Evolutionary conservation across 2,888 invertebrate species (phyloP).

Genomic region (Drosophila algonquin): DNA sequence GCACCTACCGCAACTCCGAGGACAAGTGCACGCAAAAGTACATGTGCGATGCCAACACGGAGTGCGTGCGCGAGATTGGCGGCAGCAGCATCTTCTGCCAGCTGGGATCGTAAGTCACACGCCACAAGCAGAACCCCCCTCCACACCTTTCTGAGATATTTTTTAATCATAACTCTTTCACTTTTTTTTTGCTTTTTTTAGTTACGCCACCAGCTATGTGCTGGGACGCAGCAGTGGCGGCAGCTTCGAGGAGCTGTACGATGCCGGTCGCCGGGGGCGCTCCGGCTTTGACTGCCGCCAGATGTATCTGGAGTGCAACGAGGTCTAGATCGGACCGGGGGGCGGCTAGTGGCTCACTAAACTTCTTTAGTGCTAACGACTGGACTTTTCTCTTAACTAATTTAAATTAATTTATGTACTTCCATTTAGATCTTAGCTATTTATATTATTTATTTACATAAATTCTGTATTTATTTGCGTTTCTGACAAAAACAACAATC

Average conservation of each 20-base stretch:
- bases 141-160: neutral
- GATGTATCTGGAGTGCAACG: constrained; percentile 94
- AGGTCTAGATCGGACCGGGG: constrained; percentile 86
- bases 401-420: constrained; percentile 79
- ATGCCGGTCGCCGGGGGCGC: constrained; percentile 93
- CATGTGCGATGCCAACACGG: constrained; percentile 94
- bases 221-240: constrained; percentile 90
- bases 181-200: constrained; percentile 82
- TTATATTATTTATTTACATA: constrained; percentile 74
- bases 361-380: constrained; percentile 51
- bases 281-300: constrained; percentile 93
- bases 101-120: constrained; percentile 92
- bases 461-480: constrained; percentile 68
- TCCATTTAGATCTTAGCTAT: constrained; percentile 68
- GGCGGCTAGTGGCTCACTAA: neutral
- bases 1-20: constrained; percentile 90
- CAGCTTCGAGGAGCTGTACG: constrained; percentile 91
- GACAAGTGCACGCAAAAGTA: constrained; percentile 94
- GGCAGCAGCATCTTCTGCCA: constrained; percentile 95
- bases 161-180: neutral
- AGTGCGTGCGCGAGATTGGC: constrained; percentile 92
- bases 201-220: constrained; percentile 94
- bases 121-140: too few species aligned
- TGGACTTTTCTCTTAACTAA: constrained; percentile 71
- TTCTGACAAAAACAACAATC: constrained; percentile 2